Conservation (phyloP, 1,140 invertebrate species). For the Euwallacea similis region DNA sequence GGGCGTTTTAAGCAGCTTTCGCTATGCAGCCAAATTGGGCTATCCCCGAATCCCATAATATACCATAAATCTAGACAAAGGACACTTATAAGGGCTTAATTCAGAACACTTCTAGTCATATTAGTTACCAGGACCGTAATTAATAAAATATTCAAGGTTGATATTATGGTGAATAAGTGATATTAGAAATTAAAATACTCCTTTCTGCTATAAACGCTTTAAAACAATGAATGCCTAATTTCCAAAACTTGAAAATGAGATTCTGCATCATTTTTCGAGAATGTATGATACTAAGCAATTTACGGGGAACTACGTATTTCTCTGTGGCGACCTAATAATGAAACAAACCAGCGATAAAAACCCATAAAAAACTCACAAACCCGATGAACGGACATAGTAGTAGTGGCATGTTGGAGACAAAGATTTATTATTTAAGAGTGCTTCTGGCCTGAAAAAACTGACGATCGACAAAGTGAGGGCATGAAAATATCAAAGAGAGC, state of each 20-base stretch:
- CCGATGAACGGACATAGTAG: constrained; percentile 10
- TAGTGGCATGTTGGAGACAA: constrained; percentile 6
- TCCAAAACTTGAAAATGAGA: no score
- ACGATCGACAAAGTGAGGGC: constrained; percentile 9
- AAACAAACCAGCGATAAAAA: constrained; percentile 10
- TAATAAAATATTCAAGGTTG: no score
- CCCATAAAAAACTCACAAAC: constrained; percentile 1
- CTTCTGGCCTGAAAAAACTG: not conserved
- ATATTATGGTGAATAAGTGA: no score
- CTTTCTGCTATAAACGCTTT: no score
- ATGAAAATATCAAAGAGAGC: constrained; percentile 5
- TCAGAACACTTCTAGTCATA: not conserved
- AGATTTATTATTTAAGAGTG: constrained; percentile 20
- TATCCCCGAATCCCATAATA: constrained; percentile 25
- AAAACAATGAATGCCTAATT: no score
- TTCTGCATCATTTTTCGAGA: no score
- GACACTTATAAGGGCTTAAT: constrained; percentile 28
- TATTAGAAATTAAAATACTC: no score
- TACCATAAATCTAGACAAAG: constrained; percentile 26
- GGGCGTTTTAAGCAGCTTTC: constrained; percentile 26
- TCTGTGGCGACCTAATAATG: not conserved
- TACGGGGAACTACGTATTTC: not conserved
- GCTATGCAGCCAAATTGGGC: constrained; percentile 32
- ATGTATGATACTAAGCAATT: no score
- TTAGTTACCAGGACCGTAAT: no score